Conservation (phyloP, 2,797 vertebrate species). For the Eutrigla gurnardus region DNA sequence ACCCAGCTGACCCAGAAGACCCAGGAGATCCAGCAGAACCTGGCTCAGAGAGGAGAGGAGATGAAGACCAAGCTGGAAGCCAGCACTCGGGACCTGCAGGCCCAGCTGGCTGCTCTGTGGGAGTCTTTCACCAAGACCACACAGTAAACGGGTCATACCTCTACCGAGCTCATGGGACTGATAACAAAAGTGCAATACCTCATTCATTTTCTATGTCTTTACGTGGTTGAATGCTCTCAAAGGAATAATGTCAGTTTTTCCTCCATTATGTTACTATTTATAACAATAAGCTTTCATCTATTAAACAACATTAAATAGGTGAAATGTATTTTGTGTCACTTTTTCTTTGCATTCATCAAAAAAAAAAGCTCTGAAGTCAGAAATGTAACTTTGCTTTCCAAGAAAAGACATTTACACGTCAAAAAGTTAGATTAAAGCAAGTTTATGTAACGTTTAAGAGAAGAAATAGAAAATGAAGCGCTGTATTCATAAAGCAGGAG, state of each 20-base stretch:
- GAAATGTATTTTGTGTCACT: not conserved
- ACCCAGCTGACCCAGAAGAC: slow-evolving; percentile 65
- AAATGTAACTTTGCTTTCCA: not conserved
- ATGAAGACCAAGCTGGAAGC: slow-evolving; percentile 69
- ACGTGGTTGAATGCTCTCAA: not conserved
- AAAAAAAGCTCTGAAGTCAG: not conserved
- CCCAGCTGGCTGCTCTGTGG: slow-evolving; percentile 70
- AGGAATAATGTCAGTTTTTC: slow-evolving; percentile 30
- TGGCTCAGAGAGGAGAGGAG: slow-evolving; percentile 74
- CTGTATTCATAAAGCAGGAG: not conserved
- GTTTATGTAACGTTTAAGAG: not conserved
- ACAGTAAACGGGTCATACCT: slow-evolving; percentile 56
- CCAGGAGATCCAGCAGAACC: slow-evolving; percentile 75
- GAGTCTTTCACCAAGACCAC: slow-evolving; percentile 60
- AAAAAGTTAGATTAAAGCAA: not conserved
- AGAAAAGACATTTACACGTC: not conserved
- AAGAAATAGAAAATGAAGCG: not conserved
- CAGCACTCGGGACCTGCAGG: slow-evolving; percentile 66
- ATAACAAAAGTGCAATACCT: slow-evolving; percentile 45
- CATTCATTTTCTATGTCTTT: slow-evolving; percentile 12
- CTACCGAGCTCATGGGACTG: slow-evolving; percentile 4
- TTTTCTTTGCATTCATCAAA: not conserved
- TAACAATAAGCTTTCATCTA: slow-evolving; percentile 12
- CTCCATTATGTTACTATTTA: slow-evolving; percentile 27
- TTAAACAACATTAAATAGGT: slow-evolving; percentile 54